Conservation (phyloP, 2,113 vertebrate genomes). For the Lepus timidus region DNA sequence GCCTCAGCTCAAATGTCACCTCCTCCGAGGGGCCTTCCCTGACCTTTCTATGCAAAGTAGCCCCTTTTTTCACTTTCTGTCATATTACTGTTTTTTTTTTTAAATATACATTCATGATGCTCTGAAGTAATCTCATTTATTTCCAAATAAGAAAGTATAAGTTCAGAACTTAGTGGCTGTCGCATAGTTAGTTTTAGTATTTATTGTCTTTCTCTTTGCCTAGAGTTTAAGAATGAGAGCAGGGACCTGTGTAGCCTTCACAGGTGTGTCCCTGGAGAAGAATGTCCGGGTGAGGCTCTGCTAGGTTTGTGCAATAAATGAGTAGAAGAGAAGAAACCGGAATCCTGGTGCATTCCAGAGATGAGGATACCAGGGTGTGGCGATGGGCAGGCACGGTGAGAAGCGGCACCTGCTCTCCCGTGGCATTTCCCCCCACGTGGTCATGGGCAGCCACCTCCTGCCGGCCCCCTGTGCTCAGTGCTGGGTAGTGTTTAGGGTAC, state of each 20-base stretch:
- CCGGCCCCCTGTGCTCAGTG: neutral
- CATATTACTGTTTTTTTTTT: slow-evolving; percentile 48
- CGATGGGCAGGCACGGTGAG: neutral
- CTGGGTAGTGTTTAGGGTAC: neutral
- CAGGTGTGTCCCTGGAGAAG: neutral
- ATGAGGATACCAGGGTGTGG: neutral
- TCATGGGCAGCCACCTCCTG: neutral
- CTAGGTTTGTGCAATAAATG: neutral
- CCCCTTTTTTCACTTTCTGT: slow-evolving; percentile 78
- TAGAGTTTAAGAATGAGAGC: neutral
- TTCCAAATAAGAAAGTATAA: neutral
- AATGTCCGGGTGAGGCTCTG: neutral
- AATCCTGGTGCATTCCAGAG: slow-evolving; percentile 1
- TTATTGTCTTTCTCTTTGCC: slow-evolving; percentile 16
- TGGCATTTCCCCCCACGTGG: neutral
- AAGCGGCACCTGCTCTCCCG: neutral
- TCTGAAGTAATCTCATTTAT: slow-evolving; percentile 39
- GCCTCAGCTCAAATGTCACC: slow-evolving; percentile 75
- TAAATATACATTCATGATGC: neutral
- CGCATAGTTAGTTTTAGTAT: neutral
- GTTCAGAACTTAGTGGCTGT: neutral
- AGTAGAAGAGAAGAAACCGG: neutral
- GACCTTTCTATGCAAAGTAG: slow-evolving; percentile 73
- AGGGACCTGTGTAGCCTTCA: neutral
- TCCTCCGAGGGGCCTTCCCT: slow-evolving; percentile 77